Conservation (phyloP, 2,888 invertebrate genomes). For the Gisinianus flammeolus region DNA sequence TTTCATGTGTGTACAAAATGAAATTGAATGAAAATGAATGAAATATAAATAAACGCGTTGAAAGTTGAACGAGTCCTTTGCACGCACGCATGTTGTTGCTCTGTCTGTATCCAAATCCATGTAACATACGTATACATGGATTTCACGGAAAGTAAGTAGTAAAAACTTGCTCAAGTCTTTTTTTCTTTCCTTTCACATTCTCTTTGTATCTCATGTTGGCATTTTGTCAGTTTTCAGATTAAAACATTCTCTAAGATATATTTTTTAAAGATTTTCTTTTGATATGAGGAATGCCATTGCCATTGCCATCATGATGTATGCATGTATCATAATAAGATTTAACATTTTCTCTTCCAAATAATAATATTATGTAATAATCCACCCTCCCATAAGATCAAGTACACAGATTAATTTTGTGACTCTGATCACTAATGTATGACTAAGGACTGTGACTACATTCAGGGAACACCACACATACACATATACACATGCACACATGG, state of each 20-base stretch:
- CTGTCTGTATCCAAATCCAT: too few relatives aligned
- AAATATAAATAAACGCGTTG: not conserved
- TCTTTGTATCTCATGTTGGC: not conserved
- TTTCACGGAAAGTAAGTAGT: not conserved
- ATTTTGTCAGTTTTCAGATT: conserved; percentile 22
- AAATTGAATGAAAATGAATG: not conserved
- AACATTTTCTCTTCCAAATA: not conserved
- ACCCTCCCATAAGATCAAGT: not conserved
- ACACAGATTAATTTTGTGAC: not conserved
- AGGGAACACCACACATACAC: not conserved
- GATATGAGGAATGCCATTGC: too few relatives aligned
- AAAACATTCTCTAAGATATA: not conserved
- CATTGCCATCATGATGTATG: not conserved
- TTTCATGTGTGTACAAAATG: too few relatives aligned
- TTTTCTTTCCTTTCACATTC: not conserved
- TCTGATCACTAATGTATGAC: not conserved
- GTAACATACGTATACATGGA: not conserved
- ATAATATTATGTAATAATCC: not conserved
- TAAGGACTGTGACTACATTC: not conserved
- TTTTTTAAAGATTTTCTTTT: too few relatives aligned
- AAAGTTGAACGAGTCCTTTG: not conserved
- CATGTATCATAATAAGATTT: not conserved
- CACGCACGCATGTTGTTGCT: not conserved
- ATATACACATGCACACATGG: too few relatives aligned
- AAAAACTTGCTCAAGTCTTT: not conserved